Evolutionary conservation across 2,797 vertebrate genomes (phyloP).

Genomic region (Dryobates pubescens): DNA sequence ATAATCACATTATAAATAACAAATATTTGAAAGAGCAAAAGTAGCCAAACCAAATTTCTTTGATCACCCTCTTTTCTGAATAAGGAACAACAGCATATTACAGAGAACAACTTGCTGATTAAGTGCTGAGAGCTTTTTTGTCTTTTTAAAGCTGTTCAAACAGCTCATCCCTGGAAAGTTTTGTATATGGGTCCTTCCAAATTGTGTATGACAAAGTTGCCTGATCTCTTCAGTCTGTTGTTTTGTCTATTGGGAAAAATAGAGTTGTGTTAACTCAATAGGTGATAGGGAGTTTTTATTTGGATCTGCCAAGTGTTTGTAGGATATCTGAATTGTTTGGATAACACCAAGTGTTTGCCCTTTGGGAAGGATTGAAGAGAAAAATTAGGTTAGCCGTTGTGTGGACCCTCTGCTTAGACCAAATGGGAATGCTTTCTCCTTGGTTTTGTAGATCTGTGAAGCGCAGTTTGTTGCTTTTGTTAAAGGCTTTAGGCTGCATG

Average conservation of each 20-base stretch:
- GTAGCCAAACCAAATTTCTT: not conserved
- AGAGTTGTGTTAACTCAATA: not conserved
- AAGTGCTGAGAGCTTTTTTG: not conserved
- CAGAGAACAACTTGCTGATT: not conserved
- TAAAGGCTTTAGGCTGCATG: not conserved
- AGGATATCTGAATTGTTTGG: not conserved
- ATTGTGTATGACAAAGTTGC: not conserved
- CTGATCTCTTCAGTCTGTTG: not conserved
- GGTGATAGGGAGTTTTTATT: not conserved
- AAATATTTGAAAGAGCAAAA: not conserved
- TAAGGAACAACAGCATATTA: not conserved
- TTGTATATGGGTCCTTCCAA: not conserved
- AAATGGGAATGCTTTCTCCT: not conserved
- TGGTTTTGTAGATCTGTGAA: not conserved
- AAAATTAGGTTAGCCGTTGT: not conserved
- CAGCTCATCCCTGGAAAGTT: not conserved
- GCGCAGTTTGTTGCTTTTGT: not conserved
- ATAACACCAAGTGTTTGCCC: not conserved
- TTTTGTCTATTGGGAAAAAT: not conserved
- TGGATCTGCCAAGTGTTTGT: not conserved
- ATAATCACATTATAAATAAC: not conserved
- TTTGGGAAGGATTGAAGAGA: not conserved
- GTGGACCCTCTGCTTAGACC: not conserved
- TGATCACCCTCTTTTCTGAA: not conserved
- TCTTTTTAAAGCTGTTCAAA: not conserved